Conservation (phyloP, 2,888 invertebrate genomes). For the Poecilus cupreus region DNA sequence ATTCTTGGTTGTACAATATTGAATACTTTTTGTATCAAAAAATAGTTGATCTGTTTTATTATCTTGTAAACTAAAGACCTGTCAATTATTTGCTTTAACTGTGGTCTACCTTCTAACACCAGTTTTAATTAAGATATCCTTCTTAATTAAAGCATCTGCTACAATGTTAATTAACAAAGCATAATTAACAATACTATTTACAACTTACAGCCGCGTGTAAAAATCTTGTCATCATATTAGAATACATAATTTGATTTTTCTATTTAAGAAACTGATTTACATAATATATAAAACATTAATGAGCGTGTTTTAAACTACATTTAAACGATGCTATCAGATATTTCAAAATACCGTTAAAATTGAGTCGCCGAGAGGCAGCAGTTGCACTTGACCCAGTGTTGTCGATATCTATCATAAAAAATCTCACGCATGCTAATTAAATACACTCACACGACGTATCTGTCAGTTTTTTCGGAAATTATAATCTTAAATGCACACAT, state of each 20-base stretch:
- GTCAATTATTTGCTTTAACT: not conserved
- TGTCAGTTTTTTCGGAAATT: conserved; percentile 15
- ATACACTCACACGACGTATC: not conserved
- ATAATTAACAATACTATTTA: conserved; percentile 7
- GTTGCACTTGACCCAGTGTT: conserved; percentile 48
- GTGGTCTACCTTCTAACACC: not conserved
- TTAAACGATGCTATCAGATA: conserved; percentile 34
- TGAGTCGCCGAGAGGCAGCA: not conserved
- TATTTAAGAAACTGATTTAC: not conserved
- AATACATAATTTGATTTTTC: not conserved
- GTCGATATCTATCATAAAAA: conserved; percentile 45
- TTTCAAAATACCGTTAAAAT: conserved; percentile 34
- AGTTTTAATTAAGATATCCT: not conserved
- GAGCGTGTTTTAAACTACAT: conserved; percentile 27
- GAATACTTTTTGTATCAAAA: no score
- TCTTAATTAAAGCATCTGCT: not conserved
- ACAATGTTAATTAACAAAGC: not conserved
- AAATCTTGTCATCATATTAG: not conserved
- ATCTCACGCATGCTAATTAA: conserved; percentile 18
- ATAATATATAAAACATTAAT: conserved; percentile 29
- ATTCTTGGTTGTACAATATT: no score
- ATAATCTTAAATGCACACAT: not conserved
- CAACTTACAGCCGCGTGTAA: not conserved
- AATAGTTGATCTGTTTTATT: no score
- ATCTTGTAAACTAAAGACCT: no score